Percentiles rank a stretch among this genome's conserved stretches.
These are phyloP conservation scores for Teleiodes luculella DNA, from an alignment of 2,888 invertebrate genomes.

Conservation along the genomic window DNA sequence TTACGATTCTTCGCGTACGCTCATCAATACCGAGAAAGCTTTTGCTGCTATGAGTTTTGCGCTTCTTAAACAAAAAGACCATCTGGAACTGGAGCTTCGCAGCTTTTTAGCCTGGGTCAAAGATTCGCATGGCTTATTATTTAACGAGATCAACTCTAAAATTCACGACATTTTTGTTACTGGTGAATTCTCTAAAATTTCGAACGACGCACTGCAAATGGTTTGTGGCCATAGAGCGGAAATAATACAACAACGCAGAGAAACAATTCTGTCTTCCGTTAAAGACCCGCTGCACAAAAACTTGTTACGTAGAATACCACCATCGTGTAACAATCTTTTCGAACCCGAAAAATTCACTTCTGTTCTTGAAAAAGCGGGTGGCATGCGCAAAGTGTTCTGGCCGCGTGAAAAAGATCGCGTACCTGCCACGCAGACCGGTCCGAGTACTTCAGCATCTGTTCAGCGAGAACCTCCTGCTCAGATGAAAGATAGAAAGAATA, in stretches of 20 bases:
- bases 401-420: neutral
- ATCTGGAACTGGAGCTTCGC: neutral
- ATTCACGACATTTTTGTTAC: neutral
- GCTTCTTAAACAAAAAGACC: slow-evolving; percentile 18
- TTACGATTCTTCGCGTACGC: neutral
- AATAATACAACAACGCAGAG: slow-evolving; percentile 11
- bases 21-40: slow-evolving; percentile 16
- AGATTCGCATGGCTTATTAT: neutral
- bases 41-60: slow-evolving; percentile 16
- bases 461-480: neutral
- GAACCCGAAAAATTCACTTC: slow-evolving; percentile 7
- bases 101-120: neutral
- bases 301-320: slow-evolving; percentile 7
- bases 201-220: slow-evolving; percentile 12
- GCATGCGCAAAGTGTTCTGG: slow-evolving; percentile 2
- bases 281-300: neutral
- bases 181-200: slow-evolving; percentile 14
- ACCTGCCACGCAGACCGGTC: neutral
- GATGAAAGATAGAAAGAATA: neutral
- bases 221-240: slow-evolving; percentile 15
- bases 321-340: slow-evolving; percentile 6
- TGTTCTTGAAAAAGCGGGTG: slow-evolving; percentile 11
- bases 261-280: neutral
- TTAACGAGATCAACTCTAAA: neutral
- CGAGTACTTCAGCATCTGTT: neutral